Evolutionary conservation across 2,888 invertebrate genomes (phyloP), one percentile per base, ranked within the genome.

Genomic region (Biston stratarius): DNA sequence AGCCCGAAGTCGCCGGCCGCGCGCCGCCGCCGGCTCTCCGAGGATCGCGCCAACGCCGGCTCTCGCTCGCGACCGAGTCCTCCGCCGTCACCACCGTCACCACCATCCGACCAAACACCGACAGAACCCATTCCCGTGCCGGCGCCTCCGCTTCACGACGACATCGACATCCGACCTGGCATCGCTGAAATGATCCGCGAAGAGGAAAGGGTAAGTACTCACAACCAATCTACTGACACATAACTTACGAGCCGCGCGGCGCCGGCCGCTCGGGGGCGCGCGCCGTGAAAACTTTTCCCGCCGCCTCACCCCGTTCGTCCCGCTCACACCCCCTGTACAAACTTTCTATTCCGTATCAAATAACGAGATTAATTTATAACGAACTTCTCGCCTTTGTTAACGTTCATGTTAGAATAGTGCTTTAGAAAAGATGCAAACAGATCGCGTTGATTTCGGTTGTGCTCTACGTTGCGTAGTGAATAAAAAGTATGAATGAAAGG

Each of bases 141-240:
- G 63, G 64, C 87, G 79, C 87, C 87, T 70, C 83, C 91, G 77
- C 95, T 94, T 89, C 91, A 94, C 59, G 98, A 98, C 83, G 98
- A 98, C 91, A 95, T 97, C 90, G 98, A 98, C 94, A 97, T 98
- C 94, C 97, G 98, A 83, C 98, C 98, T 61, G 98, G 98, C 92
- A 98, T 98, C 94, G 98, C 98, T 73, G 98, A 98, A 95, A 98
- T 98, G 98, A 98, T 98, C 88, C 97, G 98, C 89, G 98, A 98
- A 95, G 98, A 98, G 95, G 98, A 98, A 95, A 95, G 98, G 97
- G 98, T 98, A 91, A 97, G 98, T 97, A 24, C 44, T 1, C 10
- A 49, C 14, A 9, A 5, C 15, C 6, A 10, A 10, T 40, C n/a
- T 53, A 38, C n/a, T 14, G 6, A 6, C 45, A 8, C 14, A 6